These are phyloP conservation scores for Excalfactoria chinensis DNA, from an alignment of 2,113 vertebrate species.

Conservation along the genomic window DNA sequence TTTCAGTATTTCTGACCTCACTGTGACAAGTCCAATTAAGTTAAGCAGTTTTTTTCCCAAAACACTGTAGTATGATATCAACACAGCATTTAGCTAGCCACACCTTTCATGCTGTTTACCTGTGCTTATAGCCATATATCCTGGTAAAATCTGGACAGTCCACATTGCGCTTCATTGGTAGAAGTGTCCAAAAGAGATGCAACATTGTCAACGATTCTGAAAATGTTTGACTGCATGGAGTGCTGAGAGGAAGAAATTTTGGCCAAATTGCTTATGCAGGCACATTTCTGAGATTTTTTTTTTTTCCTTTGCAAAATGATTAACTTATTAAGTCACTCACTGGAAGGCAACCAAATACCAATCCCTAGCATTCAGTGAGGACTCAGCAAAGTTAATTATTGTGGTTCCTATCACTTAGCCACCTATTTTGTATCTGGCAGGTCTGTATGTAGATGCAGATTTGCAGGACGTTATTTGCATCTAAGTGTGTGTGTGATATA, in stretches of 20 bases:
- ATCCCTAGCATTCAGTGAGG: neutral
- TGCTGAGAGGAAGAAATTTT: constrained; percentile 28
- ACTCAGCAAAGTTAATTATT: neutral
- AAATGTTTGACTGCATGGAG: constrained; percentile 15
- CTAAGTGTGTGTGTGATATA: neutral
- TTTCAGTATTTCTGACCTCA: neutral
- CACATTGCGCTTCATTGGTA: neutral
- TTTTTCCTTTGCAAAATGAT: constrained; percentile 54
- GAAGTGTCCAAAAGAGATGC: constrained; percentile 7
- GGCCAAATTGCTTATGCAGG: constrained; percentile 42
- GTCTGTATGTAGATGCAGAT: neutral
- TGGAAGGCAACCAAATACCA: constrained; percentile 46
- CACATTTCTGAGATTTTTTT: neutral
- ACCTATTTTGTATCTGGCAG: neutral
- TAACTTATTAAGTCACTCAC: constrained; percentile 42
- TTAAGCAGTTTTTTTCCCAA: neutral
- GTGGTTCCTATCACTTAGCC: neutral
- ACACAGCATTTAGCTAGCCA: neutral
- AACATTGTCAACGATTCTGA: constrained; percentile 34
- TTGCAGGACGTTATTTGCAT: neutral
- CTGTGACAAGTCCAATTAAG: neutral
- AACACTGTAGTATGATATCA: neutral
- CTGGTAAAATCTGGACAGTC: neutral
- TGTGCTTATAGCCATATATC: neutral
- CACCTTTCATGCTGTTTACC: neutral